phyloP scores from a whole-genome alignment of 2,797 vertebrate genomes.

The Betta splendens region DNA sequence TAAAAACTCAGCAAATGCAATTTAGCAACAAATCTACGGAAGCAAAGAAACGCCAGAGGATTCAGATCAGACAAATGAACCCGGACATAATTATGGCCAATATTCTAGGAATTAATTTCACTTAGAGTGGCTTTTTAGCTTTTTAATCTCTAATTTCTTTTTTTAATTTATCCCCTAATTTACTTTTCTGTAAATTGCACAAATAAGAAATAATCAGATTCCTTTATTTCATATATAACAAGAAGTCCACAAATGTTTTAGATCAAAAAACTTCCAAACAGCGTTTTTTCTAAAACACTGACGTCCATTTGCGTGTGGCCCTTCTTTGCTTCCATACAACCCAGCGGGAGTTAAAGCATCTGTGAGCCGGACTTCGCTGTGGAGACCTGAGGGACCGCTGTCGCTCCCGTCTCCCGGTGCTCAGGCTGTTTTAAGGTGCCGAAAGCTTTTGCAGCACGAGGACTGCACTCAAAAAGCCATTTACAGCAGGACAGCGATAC shows the following conservation, averaged over 20 bases:
- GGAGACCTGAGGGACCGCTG: background rate
- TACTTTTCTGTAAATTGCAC: no score
- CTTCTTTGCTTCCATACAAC: constrained; percentile 25
- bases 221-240: no score
- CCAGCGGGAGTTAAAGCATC: constrained; percentile 62
- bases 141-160: no score
- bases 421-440: constrained; percentile 87
- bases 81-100: no score
- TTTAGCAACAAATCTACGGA: constrained; percentile 85
- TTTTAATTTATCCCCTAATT: no score
- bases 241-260: no score
- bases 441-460: constrained; percentile 83
- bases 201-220: no score
- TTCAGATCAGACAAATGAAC: background rate
- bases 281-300: no score
- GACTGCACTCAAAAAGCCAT: constrained; percentile 84
- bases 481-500: constrained; percentile 79
- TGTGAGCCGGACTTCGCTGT: background rate
- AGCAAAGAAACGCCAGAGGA: constrained; percentile 10
- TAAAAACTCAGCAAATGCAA: constrained; percentile 71
- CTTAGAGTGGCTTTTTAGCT: no score
- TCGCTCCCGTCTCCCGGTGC: constrained; percentile 65
- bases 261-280: no score
- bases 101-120: no score
- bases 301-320: background rate